These are phyloP conservation scores for Philereme vetulata DNA, from an alignment of 2,888 invertebrate species.

Conservation along the genomic window DNA sequence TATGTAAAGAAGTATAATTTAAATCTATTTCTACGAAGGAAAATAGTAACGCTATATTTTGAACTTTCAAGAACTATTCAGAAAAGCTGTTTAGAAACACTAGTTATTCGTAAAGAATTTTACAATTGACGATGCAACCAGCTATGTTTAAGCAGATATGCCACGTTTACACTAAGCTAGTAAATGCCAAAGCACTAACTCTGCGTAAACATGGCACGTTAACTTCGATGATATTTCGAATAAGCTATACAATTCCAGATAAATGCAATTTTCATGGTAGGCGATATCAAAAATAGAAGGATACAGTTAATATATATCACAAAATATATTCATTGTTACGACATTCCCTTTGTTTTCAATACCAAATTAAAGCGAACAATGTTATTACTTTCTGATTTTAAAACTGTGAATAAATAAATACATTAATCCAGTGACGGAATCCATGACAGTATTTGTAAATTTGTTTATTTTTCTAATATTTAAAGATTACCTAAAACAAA, in stretches of 20 bases:
- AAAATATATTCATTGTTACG: slow-evolving; percentile 82
- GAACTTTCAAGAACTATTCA: slow-evolving; percentile 30
- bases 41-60: slow-evolving; percentile 27
- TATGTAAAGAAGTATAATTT: slow-evolving; percentile 26
- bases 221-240: slow-evolving; percentile 44
- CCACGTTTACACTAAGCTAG: slow-evolving; percentile 22
- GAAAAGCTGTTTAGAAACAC: slow-evolving; percentile 16
- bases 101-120: slow-evolving; percentile 33
- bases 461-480: no score
- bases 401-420: slow-evolving; percentile 2
- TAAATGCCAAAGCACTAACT: background rate
- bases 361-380: slow-evolving; percentile 49
- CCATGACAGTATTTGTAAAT: background rate
- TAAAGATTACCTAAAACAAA: no score
- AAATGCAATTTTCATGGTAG: slow-evolving; percentile 71
- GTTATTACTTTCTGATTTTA: background rate
- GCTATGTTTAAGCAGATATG: slow-evolving; percentile 53
- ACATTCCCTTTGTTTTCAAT: slow-evolving; percentile 73
- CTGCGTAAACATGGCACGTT: slow-evolving; percentile 23
- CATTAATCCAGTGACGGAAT: slow-evolving; percentile 21
- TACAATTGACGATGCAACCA: slow-evolving; percentile 56
- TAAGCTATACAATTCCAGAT: slow-evolving; percentile 74
- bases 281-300: slow-evolving; percentile 84
- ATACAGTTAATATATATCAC: slow-evolving; percentile 81
- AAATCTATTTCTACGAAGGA: slow-evolving; percentile 31